Percentiles rank a stretch among this genome's conserved stretches.
These are phyloP conservation scores for Heliconius aoede DNA, from an alignment of 2,888 invertebrate species.

Conservation along the genomic window DNA sequence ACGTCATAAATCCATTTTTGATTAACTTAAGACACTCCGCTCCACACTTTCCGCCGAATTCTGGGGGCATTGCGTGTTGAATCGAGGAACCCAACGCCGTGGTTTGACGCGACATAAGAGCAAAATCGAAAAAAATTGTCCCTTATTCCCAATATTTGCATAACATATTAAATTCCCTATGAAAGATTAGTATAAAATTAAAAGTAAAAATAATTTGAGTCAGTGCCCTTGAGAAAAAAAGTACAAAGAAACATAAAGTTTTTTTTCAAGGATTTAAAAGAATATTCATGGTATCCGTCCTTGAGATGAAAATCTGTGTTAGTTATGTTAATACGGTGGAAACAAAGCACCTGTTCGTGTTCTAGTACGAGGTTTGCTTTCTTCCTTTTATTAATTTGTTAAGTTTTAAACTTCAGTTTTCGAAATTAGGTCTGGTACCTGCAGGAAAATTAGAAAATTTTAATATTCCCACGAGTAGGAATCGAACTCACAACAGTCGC, in stretches of 20 bases:
- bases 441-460: too few relatives aligned
- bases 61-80: too few relatives aligned
- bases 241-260: slow-evolving; percentile 22
- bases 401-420: not conserved
- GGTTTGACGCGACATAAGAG: too few relatives aligned
- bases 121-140: too few relatives aligned
- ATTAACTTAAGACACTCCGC: not conserved
- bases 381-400: slow-evolving; percentile 24
- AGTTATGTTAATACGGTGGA: slow-evolving; percentile 28
- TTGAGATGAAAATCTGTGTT: slow-evolving; percentile 36
- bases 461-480: too few relatives aligned
- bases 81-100: too few relatives aligned
- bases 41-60: too few relatives aligned
- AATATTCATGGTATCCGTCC: slow-evolving; percentile 30
- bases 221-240: slow-evolving; percentile 22
- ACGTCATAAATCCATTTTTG: not conserved
- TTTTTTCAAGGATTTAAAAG: slow-evolving; percentile 29
- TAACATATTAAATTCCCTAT: not conserved
- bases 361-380: slow-evolving; percentile 19
- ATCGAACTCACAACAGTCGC: not conserved
- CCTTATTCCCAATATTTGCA: not conserved
- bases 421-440: too few relatives aligned
- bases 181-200: not conserved
- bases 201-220: not conserved
- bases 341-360: slow-evolving; percentile 13